Percentiles rank a stretch among this genome's conserved stretches.
These are phyloP conservation scores for Sebastes oblongus DNA, from an alignment of 2,797 vertebrate genomes.

Conservation along the genomic window DNA sequence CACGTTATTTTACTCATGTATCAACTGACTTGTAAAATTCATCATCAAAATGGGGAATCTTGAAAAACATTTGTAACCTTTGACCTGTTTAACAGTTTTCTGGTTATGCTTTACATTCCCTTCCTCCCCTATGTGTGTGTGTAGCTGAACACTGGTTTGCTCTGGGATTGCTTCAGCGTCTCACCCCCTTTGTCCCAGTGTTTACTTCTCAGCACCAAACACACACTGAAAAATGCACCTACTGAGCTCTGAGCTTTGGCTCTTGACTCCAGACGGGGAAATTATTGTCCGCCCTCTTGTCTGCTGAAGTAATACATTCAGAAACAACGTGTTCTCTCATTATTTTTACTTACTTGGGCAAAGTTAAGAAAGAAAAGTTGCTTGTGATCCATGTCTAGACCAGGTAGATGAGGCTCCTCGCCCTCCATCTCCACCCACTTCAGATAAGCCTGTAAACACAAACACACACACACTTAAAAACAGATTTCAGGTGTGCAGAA, in stretches of 20 bases:
- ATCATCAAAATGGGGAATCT: neutral
- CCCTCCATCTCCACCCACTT: conserved; percentile 91
- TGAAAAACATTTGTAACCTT: neutral
- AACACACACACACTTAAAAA: conserved; percentile 12
- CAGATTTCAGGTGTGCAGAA: neutral
- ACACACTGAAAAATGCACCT: neutral
- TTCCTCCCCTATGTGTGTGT: neutral
- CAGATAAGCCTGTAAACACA: conserved; percentile 88
- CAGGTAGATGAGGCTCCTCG: conserved; percentile 88
- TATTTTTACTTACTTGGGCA: conserved; percentile 87
- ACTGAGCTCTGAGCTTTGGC: conserved; percentile 1
- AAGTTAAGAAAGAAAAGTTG: conserved; percentile 98
- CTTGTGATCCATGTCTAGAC: conserved; percentile 90
- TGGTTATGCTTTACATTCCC: conserved; percentile 11
- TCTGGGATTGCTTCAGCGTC: conserved; percentile 18
- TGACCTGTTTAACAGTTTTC: conserved; percentile 6
- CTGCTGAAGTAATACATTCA: conserved; percentile 1
- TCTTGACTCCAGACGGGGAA: neutral
- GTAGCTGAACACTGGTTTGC: conserved; percentile 2
- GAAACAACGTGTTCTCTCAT: neutral
- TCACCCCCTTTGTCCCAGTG: conserved; percentile 16
- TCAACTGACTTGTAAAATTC: neutral
- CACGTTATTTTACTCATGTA: neutral
- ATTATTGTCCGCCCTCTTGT: neutral
- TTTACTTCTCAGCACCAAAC: conserved; percentile 19